Conservation (phyloP, 2,113 vertebrate species). For the Campylorhamphus procurvoides region DNA sequence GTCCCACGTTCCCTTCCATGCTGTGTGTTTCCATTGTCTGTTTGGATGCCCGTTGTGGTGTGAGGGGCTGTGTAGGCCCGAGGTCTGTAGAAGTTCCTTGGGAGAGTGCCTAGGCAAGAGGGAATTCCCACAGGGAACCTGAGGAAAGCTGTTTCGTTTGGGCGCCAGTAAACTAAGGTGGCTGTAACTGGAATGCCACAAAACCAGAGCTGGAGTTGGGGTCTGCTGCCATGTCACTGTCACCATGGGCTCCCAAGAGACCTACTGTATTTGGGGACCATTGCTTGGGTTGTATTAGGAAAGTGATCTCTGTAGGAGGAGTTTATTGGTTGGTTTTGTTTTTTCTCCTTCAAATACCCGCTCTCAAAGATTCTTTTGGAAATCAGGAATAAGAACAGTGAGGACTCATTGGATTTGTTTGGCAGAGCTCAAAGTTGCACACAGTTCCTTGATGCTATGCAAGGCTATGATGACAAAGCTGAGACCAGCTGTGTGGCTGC, state of each 20-base stretch:
- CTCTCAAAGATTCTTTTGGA: not conserved
- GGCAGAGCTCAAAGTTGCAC: not conserved
- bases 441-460: not conserved
- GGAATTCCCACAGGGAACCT: rapidly evolving
- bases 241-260: not conserved
- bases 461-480: not conserved
- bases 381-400: not conserved
- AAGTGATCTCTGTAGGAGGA: not conserved
- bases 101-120: not conserved
- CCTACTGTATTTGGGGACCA: not conserved
- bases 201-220: not conserved
- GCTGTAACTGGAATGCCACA: not conserved
- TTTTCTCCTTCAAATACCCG: not conserved
- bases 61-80: not conserved
- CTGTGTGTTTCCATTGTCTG: rapidly evolving
- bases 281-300: not conserved
- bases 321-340: not conserved
- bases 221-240: not conserved
- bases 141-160: not conserved
- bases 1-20: not conserved
- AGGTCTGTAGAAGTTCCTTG: not conserved
- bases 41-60: not conserved
- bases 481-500: not conserved
- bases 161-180: not conserved
- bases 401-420: not conserved